Evolutionary conservation across 2,113 vertebrate genomes (phyloP), one percentile per base, ranked within the genome.

Genomic region (Clinocottus analis): DNA sequence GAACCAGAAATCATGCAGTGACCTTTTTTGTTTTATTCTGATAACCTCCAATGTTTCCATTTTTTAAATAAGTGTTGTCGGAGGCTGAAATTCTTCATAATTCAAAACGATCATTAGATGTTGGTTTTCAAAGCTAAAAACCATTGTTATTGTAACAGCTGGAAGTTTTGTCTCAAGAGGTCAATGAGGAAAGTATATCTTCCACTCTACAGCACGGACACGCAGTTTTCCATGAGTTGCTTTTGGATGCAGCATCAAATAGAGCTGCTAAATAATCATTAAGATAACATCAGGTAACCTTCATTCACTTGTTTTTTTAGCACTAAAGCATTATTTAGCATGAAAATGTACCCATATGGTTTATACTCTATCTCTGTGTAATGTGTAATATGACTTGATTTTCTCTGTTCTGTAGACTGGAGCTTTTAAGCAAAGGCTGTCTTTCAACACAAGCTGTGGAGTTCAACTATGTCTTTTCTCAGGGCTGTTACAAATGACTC

Each of bases 391-490:
- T 60, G 41, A 39, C 23, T 13, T 55, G 13, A 58, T 31, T 58
- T n/a, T 17, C 27, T 3, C 58, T 33, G 58, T 33, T 60, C 9
- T 60, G 19, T 16, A 33, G 58, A 33, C 58, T 7, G 23, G n/a
- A 63, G 12, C 6, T 27, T 64, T 43, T 43, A 43, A 25, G 11
- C 53, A 56, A 13, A 64, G 3, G n/a, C 35, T 2, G 7, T 17
- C 37, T 7, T 43, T n/a, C 37, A 10, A 17, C 13, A 43, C 61
- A 43, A n/a, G 6, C 13, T 41, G 3, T 43, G 14, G 37, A 64
- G 31, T 58, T 58, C 25, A 31, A 58, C 55, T 16, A 93, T 93
- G 92, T 61, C 56, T 67, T 72, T 49, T 12, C n/a, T 60, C 21
- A 62, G 45, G 47, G 59, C 62, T 16, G 45, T 29, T 29, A 72